phyloP scores from a whole-genome alignment of 2,113 vertebrate species.

The Ailurus styani region DNA sequence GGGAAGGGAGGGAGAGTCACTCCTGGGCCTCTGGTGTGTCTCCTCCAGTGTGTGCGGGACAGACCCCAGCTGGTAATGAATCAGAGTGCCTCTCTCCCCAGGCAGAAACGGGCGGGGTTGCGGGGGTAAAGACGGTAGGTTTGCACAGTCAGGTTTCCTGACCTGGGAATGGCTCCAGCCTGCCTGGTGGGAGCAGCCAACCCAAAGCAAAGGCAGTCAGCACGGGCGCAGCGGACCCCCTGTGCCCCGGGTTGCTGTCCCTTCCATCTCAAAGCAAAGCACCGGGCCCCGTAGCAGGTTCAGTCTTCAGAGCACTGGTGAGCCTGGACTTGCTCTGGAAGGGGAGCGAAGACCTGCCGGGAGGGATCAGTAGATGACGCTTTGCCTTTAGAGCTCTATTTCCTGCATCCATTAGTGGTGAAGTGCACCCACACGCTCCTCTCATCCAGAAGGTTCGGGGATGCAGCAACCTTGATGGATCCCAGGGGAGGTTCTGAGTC shows the following conservation, averaged over 20 bases:
- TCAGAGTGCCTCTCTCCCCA: background rate
- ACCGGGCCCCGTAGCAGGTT: background rate
- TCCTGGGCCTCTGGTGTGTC: background rate
- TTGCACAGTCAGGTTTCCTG: background rate
- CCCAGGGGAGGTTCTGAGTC: slow-evolving; percentile 41
- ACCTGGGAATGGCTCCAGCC: background rate
- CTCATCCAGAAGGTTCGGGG: background rate
- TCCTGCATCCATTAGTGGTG: background rate
- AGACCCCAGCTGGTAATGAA: fast-evolving
- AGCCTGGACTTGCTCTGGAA: fast-evolving
- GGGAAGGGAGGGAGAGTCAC: background rate
- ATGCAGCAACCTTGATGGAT: slow-evolving; percentile 26
- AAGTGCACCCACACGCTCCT: background rate
- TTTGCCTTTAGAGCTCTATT: background rate
- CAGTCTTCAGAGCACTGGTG: background rate
- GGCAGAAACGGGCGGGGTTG: fast-evolving
- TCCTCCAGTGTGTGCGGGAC: background rate
- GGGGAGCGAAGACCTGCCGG: background rate
- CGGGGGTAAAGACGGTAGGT: fast-evolving
- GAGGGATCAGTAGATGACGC: background rate
- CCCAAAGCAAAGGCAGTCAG: fast-evolving
- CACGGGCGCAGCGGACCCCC: fast-evolving
- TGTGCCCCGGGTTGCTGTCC: background rate
- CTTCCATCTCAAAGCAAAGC: background rate
- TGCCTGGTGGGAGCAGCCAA: background rate